These are phyloP conservation scores for Cyclophora albipunctata DNA, from an alignment of 2,888 invertebrate genomes.

Conservation along the genomic window DNA sequence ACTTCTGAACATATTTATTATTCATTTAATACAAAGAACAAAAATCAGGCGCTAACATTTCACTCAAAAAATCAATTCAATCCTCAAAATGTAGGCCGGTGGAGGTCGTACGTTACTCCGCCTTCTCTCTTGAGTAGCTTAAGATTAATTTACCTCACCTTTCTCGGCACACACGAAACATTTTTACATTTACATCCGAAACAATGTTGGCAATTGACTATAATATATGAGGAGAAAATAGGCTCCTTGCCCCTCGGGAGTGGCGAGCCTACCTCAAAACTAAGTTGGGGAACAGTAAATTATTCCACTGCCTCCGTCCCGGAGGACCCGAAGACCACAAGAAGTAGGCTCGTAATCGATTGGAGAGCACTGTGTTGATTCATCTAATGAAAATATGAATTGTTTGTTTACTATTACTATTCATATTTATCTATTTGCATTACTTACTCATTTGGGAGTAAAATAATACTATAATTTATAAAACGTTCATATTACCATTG, in stretches of 20 bases:
- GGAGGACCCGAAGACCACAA: constrained; percentile 51
- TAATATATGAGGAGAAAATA: constrained; percentile 39
- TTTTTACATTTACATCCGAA: constrained; percentile 22
- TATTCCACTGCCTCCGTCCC: constrained; percentile 42
- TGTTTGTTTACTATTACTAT: not conserved
- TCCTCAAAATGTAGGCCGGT: too few species aligned
- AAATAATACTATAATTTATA: not conserved
- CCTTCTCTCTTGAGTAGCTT: too few species aligned
- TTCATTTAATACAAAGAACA: too few species aligned
- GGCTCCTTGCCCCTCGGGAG: constrained; percentile 31
- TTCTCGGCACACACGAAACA: constrained; percentile 5
- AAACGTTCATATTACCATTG: not conserved
- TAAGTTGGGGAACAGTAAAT: constrained; percentile 59
- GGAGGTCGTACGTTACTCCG: too few species aligned
- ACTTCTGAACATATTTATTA: too few species aligned
- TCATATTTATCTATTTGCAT: too few species aligned
- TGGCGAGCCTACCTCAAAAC: constrained; percentile 48
- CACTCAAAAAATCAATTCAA: too few species aligned
- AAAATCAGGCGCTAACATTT: too few species aligned
- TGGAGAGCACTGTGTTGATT: constrained; percentile 22
- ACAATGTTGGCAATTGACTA: constrained; percentile 32
- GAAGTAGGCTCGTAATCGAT: constrained; percentile 45
- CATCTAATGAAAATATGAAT: not conserved
- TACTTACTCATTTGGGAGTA: not conserved
- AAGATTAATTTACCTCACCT: constrained; percentile 2